Conservation (phyloP, 2,113 vertebrate genomes). For the Pampusana beccarii region DNA sequence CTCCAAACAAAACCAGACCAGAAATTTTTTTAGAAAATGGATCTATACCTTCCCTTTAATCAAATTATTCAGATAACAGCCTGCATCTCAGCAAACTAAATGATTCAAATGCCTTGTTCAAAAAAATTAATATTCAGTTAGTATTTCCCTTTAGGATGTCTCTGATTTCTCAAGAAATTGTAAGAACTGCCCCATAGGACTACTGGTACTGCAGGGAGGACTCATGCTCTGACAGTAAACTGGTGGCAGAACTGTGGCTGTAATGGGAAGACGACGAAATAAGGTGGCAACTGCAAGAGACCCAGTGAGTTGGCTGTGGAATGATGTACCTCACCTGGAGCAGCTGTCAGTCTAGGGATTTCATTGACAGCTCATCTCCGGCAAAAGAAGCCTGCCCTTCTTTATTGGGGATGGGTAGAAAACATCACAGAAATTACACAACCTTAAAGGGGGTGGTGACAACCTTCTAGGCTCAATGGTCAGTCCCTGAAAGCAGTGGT, state of each 20-base stretch:
- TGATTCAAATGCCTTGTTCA: not conserved
- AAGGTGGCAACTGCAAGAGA: not conserved
- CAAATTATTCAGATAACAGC: not conserved
- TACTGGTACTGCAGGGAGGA: not conserved
- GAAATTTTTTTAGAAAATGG: not conserved
- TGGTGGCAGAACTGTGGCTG: not conserved
- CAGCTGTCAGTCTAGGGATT: not conserved
- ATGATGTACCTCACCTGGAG: not conserved
- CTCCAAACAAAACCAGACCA: no score
- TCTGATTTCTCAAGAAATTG: not conserved
- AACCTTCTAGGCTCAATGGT: not conserved
- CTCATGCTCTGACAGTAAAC: not conserved
- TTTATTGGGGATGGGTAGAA: not conserved
- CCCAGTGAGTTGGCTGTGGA: not conserved
- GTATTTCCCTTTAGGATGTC: not conserved
- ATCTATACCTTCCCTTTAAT: not conserved
- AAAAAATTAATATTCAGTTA: not conserved
- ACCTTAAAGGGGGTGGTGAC: not conserved
- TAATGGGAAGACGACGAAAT: not conserved
- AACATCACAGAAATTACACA: not conserved
- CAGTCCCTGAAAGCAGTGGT: not conserved
- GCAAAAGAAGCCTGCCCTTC: not conserved
- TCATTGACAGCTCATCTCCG: not conserved
- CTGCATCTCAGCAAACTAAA: not conserved
- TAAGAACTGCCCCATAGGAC: not conserved